Base-by-base conservation (phyloP, 2,888 invertebrate genomes). In the Prosapia bicincta region DNA sequence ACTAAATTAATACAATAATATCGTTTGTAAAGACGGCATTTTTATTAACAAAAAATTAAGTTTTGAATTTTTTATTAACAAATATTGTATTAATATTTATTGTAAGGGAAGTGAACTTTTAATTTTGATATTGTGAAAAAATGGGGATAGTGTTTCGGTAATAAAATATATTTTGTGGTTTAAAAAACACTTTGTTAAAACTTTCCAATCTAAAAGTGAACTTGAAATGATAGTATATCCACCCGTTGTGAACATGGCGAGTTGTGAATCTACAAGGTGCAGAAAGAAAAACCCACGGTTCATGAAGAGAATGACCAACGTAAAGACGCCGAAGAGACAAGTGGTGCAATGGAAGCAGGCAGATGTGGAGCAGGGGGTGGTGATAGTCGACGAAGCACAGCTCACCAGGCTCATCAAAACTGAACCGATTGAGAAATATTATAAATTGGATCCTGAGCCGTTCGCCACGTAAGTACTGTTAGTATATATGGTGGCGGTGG, bases 401-500 rank as follows among this genome's bases (percentile, higher is more conserved):
- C 82, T 86, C 15, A 83, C 85, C 75, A 84, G 85, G 78, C 85
- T 87, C 75, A 85, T 87, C 79, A 86, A 86, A 79, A 85, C 84
- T 24, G 86, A 86, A n/a, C 86, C 87, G n/a, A 86, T 87, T 77
- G 83, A 85, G 38, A 86, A 86, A 78, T 85, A 86, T 81, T 87
- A 87, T 81, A 85, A 85, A 73, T 83, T 87, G 77, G 87, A 87
- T 77, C 83, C 85, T 10, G 86, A 86, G 79, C 87, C 87, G 6
- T 86, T 87, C 79, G 87, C 87, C 69, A 87, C 86, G 87, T 87
- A 80, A 84, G 83, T 82, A 66, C 2, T 67, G 3, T 25, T 13
- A 30, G 9, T 20, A 10, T 10, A 3, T 54, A 10, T 54, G 54
- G 54, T 54, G 54, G 20, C 54, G 54, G 54, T 54, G 54, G 10